Evolutionary conservation across 1,140 invertebrate species (phyloP), one percentile per base, ranked within the genome.

Genomic region (Trichonephila clavata): DNA sequence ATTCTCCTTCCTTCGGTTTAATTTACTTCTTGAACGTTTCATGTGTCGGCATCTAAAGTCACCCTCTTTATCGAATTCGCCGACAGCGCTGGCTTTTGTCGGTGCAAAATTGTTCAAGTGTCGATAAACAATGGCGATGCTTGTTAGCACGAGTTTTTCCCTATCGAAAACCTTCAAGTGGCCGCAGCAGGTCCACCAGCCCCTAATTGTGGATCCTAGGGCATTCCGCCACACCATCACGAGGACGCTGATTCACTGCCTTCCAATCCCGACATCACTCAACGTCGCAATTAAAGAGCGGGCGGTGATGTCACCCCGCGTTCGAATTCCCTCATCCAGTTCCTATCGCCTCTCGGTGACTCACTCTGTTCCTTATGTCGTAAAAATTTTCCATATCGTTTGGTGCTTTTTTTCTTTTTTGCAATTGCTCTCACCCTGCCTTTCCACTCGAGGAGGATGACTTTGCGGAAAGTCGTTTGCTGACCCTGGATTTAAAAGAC

Each of bases 371-470:
- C 81, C 81, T 50, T 59, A 57, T 20, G 10, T 83, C 81, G 81
- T 83, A 83, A 83, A 83, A 39, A n/a, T 83, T n/a, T 57, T 83
- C 71, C 71, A 77, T 77, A 77, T 77, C 71, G 71, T 77, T 77
- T 77, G 71, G 71, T 77, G n/a, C 81, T 21, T 57, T 68, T 65
- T 63, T 68, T 68, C n/a, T 27, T 14, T 27, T 77, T 8, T n/a
- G 39, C 50, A 18, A 63, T 16, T 32, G 16, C 71, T 32, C 5
- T 20, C 71, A 32, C 71, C 71, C 32, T 77, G 24, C 27, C 18
- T 77, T 32, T 77, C 81, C 50, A 83, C 50, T 83, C 81, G 81
- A 83, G 50, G 50, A 50, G 10, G 50, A 83, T 83, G 81, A 83
- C 81, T 83, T 83, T 27, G 81, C 81, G 20, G 81, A 83, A 83